Percentiles rank a stretch among this genome's conserved stretches.
Conservation (phyloP, 92 coral and sea anemone genomes). For the Desmophyllum pertusum region DNA sequence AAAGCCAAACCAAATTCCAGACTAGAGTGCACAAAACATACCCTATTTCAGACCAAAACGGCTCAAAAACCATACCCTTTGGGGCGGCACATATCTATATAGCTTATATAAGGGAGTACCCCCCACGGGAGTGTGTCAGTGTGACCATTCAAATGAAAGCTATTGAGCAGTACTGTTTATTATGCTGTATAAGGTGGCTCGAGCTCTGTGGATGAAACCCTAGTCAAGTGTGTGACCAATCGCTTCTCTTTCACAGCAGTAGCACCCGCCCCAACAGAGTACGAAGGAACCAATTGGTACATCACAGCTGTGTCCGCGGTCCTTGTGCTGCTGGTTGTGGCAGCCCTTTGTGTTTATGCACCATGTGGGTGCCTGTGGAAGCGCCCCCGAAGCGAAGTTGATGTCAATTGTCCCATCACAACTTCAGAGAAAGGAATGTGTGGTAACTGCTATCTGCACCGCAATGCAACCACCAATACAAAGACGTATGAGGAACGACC, state of each 20-base stretch:
- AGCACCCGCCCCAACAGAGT: not conserved
- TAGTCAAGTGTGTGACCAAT: too few relatives aligned
- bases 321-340: slow-evolving; percentile 18
- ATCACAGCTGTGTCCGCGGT: slow-evolving; percentile 9
- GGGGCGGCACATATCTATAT: too few relatives aligned
- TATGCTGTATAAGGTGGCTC: too few relatives aligned
- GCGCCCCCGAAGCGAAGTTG: slow-evolving; percentile 29
- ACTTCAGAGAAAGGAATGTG: slow-evolving; percentile 21
- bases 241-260: slow-evolving; percentile 28
- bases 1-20: too few relatives aligned
- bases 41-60: too few relatives aligned
- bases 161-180: not conserved
- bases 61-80: too few relatives aligned
- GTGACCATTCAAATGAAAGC: not conserved
- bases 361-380: slow-evolving; percentile 46
- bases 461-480: not conserved
- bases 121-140: too few relatives aligned
- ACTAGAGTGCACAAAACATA: too few relatives aligned
- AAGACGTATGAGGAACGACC: slow-evolving; percentile 12
- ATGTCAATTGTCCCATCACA: slow-evolving; percentile 22
- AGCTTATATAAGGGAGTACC: too few relatives aligned
- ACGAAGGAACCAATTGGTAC: slow-evolving; percentile 20
- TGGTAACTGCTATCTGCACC: slow-evolving; percentile 22
- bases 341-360: slow-evolving; percentile 33
- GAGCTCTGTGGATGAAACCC: too few relatives aligned